A percentile compares a stretch with the other conserved stretches of the same genome.
Evolutionary conservation across 2,113 vertebrate species (phyloP).

Genomic region (Dicentrarchus labrax): DNA sequence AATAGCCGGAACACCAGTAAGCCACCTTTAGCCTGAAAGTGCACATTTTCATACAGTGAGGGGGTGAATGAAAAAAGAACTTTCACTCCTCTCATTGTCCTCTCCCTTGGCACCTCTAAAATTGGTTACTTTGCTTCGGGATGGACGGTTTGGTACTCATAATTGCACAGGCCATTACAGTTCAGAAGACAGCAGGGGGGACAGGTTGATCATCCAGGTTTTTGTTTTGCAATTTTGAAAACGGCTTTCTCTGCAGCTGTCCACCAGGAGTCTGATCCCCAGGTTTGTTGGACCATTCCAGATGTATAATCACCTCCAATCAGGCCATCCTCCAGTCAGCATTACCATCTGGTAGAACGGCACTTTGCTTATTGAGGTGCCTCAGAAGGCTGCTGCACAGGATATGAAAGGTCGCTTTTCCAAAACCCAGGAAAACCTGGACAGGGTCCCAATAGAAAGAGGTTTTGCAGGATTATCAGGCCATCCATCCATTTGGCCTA

Average conservation of each 20-base stretch:
- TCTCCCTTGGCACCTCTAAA: constrained; percentile 25
- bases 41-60: constrained; percentile 3
- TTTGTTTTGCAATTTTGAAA: constrained; percentile 33
- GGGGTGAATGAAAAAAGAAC: constrained; percentile 2
- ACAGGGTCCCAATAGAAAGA: constrained; percentile 2
- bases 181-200: constrained; percentile 8
- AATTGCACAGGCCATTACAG: constrained; percentile 43
- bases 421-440: constrained; percentile 31
- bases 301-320: constrained; percentile 63
- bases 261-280: constrained; percentile 18
- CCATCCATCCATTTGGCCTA: not conserved
- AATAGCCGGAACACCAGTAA: constrained; percentile 14
- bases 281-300: constrained; percentile 46
- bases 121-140: constrained; percentile 21
- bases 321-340: constrained; percentile 51
- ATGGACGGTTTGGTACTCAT: constrained; percentile 15
- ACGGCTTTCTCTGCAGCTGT: constrained; percentile 20
- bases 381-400: constrained; percentile 9
- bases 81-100: constrained; percentile 3
- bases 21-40: constrained; percentile 39
- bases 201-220: constrained; percentile 20
- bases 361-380: constrained; percentile 42
- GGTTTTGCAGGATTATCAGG: not conserved
- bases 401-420: constrained; percentile 26
- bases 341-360: constrained; percentile 56